phyloP scores from a whole-genome alignment of 2,888 invertebrate species.

The Taenaris catops region DNA sequence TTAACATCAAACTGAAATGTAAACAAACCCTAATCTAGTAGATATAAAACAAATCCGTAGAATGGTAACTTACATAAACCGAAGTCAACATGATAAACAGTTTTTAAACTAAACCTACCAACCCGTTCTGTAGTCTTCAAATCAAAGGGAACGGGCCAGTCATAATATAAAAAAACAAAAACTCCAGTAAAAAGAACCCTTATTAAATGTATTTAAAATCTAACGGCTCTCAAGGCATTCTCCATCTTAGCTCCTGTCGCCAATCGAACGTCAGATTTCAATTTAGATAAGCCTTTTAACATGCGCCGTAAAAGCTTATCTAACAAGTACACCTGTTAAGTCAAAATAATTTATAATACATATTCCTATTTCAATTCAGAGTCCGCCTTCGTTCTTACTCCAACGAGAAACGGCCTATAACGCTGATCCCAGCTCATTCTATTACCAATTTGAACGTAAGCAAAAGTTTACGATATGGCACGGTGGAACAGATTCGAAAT shows the following conservation, averaged over 20 bases:
- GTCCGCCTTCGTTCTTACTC: conserved; percentile 4
- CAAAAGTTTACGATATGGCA: conserved; percentile 14
- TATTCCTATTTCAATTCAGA: conserved; percentile 9
- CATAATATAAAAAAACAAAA: too few species aligned
- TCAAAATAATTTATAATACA: conserved; percentile 65
- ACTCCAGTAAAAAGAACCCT: too few species aligned
- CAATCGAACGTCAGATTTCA: conserved; percentile 77
- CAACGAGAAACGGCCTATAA: conserved; percentile 1
- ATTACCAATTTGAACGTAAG: conserved; percentile 20
- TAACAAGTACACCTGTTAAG: conserved; percentile 74
- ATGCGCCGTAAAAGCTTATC: conserved; percentile 72
- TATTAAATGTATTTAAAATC: too few species aligned
- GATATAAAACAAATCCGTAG: too few species aligned
- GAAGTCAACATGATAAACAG: too few species aligned
- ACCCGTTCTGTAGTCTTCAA: too few species aligned
- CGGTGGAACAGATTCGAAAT: conserved; percentile 1
- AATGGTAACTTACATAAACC: too few species aligned
- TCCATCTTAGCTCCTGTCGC: conserved; percentile 58
- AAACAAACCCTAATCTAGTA: too few species aligned
- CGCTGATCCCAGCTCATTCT: background rate
- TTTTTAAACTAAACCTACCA: too few species aligned
- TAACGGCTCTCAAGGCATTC: conserved; percentile 22
- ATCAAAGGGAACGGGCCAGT: too few species aligned
- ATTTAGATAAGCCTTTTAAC: conserved; percentile 73
- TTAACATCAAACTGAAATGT: too few species aligned